Conservation (phyloP, 1,140 invertebrate species). For the Eupeodes corollae region DNA sequence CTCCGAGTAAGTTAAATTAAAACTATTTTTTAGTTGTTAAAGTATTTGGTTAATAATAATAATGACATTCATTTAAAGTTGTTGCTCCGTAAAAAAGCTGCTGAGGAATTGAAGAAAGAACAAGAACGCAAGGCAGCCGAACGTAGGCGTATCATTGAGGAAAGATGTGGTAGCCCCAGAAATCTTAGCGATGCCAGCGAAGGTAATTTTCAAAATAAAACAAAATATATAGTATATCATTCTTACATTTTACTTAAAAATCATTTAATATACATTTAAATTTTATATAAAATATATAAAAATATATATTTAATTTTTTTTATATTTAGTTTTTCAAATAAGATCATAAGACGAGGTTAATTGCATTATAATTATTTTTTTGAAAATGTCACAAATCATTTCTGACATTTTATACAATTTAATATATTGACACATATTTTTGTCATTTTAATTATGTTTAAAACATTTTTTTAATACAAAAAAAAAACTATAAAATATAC, state of each 20-base stretch:
- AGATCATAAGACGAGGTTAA: not conserved
- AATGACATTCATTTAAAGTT: constrained; percentile 45
- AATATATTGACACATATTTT: not conserved
- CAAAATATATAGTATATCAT: constrained; percentile 12
- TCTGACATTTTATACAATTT: not conserved
- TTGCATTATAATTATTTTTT: constrained; percentile 11
- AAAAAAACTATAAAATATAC: not conserved
- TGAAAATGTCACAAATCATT: constrained; percentile 1
- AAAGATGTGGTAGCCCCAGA: constrained; percentile 84
- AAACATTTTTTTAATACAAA: not conserved
- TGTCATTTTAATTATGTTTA: not conserved
- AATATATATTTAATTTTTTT: not conserved
- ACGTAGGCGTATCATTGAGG: constrained; percentile 92
- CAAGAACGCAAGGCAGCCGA: constrained; percentile 97
- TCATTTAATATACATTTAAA: not conserved
- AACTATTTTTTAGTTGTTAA: not conserved
- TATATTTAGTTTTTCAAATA: constrained; percentile 6
- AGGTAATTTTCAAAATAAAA: constrained; percentile 48
- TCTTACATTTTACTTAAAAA: constrained; percentile 4
- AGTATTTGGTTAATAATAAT: not conserved
- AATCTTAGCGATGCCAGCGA: constrained; percentile 83
- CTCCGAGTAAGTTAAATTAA: constrained; percentile 63
- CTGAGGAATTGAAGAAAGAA: constrained; percentile 98
- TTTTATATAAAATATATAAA: not conserved
- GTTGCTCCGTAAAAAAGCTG: constrained; percentile 98